phyloP scores from a whole-genome alignment of 2,888 invertebrate species.

The Catotricha subobsoleta region DNA sequence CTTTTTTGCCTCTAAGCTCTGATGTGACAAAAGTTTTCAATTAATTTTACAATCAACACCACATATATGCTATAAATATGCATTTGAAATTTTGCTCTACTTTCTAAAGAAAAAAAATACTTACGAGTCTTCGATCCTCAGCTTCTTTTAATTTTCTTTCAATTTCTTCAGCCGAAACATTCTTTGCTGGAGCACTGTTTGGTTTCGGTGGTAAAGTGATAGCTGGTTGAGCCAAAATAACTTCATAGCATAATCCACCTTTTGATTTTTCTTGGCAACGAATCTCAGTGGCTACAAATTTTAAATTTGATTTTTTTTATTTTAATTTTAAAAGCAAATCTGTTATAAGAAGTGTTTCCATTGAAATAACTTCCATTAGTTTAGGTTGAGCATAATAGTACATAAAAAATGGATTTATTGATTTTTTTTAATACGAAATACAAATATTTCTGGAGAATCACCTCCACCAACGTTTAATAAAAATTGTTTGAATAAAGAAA shows the following conservation, averaged over 20 bases:
- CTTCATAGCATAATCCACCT: conserved; percentile 81
- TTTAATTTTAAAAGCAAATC: no score
- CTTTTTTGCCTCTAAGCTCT: conserved; percentile 70
- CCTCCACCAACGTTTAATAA: no score
- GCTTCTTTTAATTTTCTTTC: conserved; percentile 85
- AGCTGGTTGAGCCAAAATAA: conserved; percentile 68
- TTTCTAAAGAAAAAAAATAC: conserved; percentile 21
- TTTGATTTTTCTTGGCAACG: conserved; percentile 85
- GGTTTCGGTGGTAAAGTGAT: conserved; percentile 48
- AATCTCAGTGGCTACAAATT: conserved; percentile 66
- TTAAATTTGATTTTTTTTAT: no score
- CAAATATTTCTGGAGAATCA: no score
- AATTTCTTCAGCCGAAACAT: conserved; percentile 70
- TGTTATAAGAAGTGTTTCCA: no score
- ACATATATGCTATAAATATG: not conserved
- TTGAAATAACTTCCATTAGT: no score
- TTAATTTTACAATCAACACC: not conserved
- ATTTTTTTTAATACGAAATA: no score
- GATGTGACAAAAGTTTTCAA: no score
- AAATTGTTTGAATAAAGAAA: no score
- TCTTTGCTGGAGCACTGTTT: conserved; percentile 39
- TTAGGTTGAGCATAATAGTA: no score
- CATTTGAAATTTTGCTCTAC: conserved; percentile 1
- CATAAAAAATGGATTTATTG: no score
- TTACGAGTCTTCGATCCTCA: conserved; percentile 79